Conservation (phyloP, 2,888 invertebrate genomes). For the Pinctada fucata region DNA sequence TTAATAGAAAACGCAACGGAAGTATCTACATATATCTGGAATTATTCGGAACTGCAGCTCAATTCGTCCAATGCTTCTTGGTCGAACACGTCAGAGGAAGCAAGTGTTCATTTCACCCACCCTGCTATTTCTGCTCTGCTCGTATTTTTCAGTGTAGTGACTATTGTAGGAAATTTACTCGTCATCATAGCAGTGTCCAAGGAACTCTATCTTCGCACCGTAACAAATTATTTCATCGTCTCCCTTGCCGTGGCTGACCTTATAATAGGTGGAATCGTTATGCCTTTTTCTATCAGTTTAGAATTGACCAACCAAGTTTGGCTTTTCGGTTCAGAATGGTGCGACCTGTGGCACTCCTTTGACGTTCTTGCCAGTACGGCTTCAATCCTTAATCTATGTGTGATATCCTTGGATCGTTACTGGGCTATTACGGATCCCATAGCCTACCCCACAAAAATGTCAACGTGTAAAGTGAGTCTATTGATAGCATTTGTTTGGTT, state of each 20-base stretch:
- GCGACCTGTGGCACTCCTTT: constrained; percentile 97
- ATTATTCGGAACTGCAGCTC: not conserved
- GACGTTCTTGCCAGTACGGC: constrained; percentile 98
- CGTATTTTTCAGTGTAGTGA: constrained; percentile 73
- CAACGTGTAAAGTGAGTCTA: constrained; percentile 88
- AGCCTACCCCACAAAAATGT: constrained; percentile 96
- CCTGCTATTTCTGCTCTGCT: not conserved
- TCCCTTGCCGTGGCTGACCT: constrained; percentile 98
- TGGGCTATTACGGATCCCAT: constrained; percentile 99
- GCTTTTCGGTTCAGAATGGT: constrained; percentile 97
- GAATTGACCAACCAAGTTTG: constrained; percentile 79
- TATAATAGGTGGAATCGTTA: constrained; percentile 95
- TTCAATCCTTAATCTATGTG: constrained; percentile 97
- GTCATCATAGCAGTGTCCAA: constrained; percentile 95
- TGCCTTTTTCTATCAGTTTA: constrained; percentile 86
- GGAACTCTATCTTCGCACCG: constrained; percentile 95
- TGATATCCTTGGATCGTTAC: constrained; percentile 96
- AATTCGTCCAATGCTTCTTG: not conserved
- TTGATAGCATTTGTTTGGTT: constrained; percentile 97
- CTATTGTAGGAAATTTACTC: constrained; percentile 95
- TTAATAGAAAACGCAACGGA: not conserved
- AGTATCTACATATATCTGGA: not conserved
- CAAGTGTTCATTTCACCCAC: not conserved
- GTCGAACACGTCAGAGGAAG: not conserved
- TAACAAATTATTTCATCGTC: constrained; percentile 98